phyloP scores from a whole-genome alignment of 2,797 vertebrate genomes.

The Thamnophis elegans region DNA sequence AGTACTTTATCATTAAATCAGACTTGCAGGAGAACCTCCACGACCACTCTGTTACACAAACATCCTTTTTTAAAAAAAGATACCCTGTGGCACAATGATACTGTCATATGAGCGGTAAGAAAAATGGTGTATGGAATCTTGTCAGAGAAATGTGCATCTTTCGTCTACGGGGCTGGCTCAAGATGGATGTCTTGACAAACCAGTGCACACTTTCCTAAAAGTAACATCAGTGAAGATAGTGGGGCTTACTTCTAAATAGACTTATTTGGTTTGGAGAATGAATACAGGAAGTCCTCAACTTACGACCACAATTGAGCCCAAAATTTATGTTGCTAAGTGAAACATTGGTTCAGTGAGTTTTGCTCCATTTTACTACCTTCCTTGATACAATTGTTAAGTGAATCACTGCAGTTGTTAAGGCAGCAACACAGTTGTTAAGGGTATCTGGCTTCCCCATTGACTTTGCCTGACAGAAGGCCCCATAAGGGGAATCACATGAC shows the following conservation, averaged over 20 bases:
- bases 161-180: not conserved
- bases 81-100: not conserved
- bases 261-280: not conserved
- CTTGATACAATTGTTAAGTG: not conserved
- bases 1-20: not conserved
- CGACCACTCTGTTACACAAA: not conserved
- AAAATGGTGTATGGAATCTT: not conserved
- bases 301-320: not conserved
- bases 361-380: not conserved
- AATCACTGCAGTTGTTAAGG: not conserved
- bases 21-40: not conserved
- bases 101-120: not conserved
- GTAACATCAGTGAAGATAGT: not conserved
- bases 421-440: not conserved
- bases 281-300: not conserved
- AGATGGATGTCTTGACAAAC: not conserved
- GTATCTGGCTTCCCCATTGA: not conserved
- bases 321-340: not conserved
- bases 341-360: not conserved
- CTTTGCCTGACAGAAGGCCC: not conserved
- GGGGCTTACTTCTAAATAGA: not conserved
- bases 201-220: not conserved
- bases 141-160: not conserved
- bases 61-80: not conserved
- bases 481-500: not conserved